phyloP scores from a whole-genome alignment of 2,113 vertebrate species.

The Raja brachyura region DNA sequence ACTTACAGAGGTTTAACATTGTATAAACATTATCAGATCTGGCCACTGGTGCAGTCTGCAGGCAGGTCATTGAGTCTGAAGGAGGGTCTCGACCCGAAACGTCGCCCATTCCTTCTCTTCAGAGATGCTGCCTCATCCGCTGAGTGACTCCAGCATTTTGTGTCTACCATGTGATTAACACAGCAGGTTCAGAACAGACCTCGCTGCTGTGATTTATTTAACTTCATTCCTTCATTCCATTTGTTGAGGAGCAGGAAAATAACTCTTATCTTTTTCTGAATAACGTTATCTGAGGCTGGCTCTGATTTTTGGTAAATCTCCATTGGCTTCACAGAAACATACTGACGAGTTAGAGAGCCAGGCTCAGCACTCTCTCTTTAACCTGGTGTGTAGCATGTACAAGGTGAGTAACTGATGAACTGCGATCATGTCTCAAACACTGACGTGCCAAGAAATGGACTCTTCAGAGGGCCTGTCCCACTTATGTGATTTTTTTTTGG shows the following conservation, averaged over 20 bases:
- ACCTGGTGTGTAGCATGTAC: constrained; percentile 65
- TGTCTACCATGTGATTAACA: not conserved
- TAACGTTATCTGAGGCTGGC: not conserved
- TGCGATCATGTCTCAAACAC: not conserved
- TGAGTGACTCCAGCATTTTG: no score
- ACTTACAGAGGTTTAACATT: not conserved
- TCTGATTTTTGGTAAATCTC: not conserved
- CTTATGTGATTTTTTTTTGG: no score
- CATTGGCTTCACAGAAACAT: constrained; percentile 50
- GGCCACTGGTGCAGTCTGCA: not conserved
- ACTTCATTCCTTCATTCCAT: no score
- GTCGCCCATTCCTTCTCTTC: no score
- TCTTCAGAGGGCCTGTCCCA: no score
- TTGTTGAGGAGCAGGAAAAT: not conserved
- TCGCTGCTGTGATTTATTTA: not conserved
- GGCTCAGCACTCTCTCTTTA: constrained; percentile 56
- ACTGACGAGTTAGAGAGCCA: constrained; percentile 51
- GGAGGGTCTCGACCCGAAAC: no score
- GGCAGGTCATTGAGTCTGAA: not conserved
- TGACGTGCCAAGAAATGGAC: not conserved
- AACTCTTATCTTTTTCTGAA: not conserved
- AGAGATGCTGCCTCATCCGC: no score
- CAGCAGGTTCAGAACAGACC: no score
- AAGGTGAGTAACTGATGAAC: constrained; percentile 55
- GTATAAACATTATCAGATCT: no score